These are phyloP conservation scores for Percopsis omiscomaycus DNA, from an alignment of 2,797 vertebrate species.

Conservation along the genomic window DNA sequence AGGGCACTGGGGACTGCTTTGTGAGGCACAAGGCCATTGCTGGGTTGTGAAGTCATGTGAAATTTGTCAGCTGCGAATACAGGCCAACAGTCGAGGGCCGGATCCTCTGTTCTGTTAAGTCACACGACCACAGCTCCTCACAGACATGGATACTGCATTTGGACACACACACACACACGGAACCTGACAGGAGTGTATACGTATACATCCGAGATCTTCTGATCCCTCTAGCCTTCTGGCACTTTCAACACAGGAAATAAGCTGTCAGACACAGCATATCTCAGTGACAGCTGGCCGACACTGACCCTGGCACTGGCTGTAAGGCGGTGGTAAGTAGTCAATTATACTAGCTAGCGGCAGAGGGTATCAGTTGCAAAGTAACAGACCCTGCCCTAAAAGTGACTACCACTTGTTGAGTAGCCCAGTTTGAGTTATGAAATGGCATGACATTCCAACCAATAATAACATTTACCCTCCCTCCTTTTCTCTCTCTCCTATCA, in stretches of 20 bases:
- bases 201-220: constrained; percentile 49
- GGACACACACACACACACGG: constrained; percentile 4
- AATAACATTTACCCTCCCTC: no score
- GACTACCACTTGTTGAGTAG: background rate
- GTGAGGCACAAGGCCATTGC: constrained; percentile 43
- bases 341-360: background rate
- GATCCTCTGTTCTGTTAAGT: background rate
- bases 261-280: constrained; percentile 27
- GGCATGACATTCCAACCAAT: no score
- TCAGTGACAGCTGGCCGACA: constrained; percentile 53
- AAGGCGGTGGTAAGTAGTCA: constrained; percentile 4
- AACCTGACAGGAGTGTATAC: constrained; percentile 8
- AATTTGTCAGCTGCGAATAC: constrained; percentile 57
- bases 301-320: constrained; percentile 29
- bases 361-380: constrained; percentile 16
- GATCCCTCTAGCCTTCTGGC: constrained; percentile 53
- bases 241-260: constrained; percentile 53
- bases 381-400: background rate
- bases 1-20: constrained; percentile 11
- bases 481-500: no score
- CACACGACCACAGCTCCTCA: background rate
- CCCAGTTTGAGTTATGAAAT: no score
- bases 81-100: constrained; percentile 30
- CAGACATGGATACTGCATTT: background rate
- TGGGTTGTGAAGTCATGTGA: constrained; percentile 65